Percentiles rank a stretch among this genome's conserved stretches.
These are phyloP conservation scores for Allygus modestus DNA, from an alignment of 2,888 invertebrate species.

Conservation along the genomic window DNA sequence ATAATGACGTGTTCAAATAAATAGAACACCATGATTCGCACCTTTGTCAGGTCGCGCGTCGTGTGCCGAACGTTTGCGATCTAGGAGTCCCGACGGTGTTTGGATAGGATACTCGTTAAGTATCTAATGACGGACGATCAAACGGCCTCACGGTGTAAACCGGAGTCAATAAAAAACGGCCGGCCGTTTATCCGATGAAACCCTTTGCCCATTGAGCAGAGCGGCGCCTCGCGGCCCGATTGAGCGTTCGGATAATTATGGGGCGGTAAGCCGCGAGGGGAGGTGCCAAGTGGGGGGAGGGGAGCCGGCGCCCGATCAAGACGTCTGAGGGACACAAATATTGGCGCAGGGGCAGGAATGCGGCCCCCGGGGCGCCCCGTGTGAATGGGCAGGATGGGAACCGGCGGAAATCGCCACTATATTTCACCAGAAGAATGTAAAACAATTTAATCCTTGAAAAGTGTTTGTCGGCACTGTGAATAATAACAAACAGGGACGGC, in stretches of 20 bases:
- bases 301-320: constrained; percentile 64
- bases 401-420: constrained; percentile 63
- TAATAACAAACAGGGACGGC: constrained; percentile 62
- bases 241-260: constrained; percentile 25
- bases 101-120: constrained; percentile 37
- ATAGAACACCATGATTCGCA: neutral
- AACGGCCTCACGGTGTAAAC: constrained; percentile 20
- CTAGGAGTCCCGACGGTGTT: neutral
- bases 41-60: neutral
- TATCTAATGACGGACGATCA: constrained; percentile 17
- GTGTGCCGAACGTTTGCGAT: neutral
- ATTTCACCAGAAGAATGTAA: constrained; percentile 64
- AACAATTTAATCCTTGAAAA: constrained; percentile 63
- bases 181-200: constrained; percentile 53
- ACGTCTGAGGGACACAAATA: constrained; percentile 49
- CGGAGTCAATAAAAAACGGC: constrained; percentile 26
- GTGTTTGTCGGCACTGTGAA: constrained; percentile 61
- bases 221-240: constrained; percentile 24
- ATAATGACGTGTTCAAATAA: neutral
- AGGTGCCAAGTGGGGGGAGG: constrained; percentile 46
- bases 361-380: constrained; percentile 63
- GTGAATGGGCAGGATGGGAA: constrained; percentile 76
- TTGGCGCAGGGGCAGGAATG: constrained; percentile 49
- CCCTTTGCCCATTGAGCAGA: constrained; percentile 54
- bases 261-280: constrained; percentile 46